Evolutionary conservation across 2,113 vertebrate species (phyloP), one percentile per base, ranked within the genome.

Genomic region (Cheirogaleus medius): DNA sequence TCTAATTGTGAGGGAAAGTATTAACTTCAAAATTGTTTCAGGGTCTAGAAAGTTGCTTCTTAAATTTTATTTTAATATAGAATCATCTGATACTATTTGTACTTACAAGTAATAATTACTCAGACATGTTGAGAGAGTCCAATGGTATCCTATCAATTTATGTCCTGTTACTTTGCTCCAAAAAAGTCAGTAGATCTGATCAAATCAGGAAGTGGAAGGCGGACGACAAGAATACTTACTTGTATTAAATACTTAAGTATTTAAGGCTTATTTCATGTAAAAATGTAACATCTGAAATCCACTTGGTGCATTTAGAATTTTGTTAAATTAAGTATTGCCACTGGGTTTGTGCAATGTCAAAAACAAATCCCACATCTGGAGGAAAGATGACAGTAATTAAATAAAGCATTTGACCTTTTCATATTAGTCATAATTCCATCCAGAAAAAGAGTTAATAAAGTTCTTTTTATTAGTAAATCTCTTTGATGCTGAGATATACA

Each of bases 311-410:
- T 87, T 95, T 39, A 73, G 76, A 80, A 60, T 64, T 93, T 94
- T 76, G 32, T 87, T 82, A 81, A 90, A 94, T 42, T 71, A 88
- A 96, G 44, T 63, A 18, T 63, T 94, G 49, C 76, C 78, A 42
- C 6, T 90, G 29, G 20, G 39, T 94, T 94, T 93, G 54, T 68
- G 11, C 25, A 90, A 86, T 78, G 58, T 86, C 83, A 66, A 87
- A 96, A 97, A 37, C 66, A 93, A 93, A 92, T 85, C 37, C 52
- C 85, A 82, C 63, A 91, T 74, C 90, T 96, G 87, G 87, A 96
- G 89, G 34, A 58, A 94, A 96, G 39, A 83, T 84, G 77, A 2
- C 11, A 42, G 25, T 74, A 82, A 60, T 60, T 96, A 90, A 88
- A 91, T 63, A 74, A 94, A 94, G 27, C 58, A 85, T 54, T 63